Conservation (phyloP, 2,888 invertebrate genomes). For the Petrolisthes manimaculis region DNA sequence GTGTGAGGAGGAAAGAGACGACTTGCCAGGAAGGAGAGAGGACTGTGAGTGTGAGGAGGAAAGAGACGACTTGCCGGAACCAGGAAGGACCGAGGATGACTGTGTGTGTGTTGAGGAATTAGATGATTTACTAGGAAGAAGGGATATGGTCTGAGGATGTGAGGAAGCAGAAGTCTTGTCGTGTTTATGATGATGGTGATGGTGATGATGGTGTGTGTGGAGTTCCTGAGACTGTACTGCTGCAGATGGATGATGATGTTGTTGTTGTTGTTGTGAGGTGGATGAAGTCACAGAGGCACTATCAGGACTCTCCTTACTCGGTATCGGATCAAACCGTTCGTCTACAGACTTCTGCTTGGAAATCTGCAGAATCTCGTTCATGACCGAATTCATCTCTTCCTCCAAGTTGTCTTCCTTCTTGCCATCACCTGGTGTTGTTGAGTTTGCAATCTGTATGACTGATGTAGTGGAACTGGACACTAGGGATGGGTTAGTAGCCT, state of each 20-base stretch:
- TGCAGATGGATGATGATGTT: conserved; percentile 7
- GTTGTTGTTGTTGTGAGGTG: conserved; percentile 27
- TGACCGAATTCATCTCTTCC: conserved; percentile 63
- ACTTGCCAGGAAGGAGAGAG: too few species aligned
- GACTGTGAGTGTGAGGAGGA: too few species aligned
- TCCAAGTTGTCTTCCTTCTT: conserved; percentile 58
- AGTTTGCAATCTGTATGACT: conserved; percentile 18
- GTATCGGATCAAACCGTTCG: not conserved
- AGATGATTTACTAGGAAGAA: too few species aligned
- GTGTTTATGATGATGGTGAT: conserved; percentile 9
- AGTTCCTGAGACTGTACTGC: conserved; percentile 16
- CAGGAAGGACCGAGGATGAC: too few species aligned
- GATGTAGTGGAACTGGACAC: conserved; percentile 35
- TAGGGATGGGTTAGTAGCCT: conserved; percentile 4
- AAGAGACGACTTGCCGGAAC: too few species aligned
- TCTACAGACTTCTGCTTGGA: conserved; percentile 60
- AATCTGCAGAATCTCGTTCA: conserved; percentile 65
- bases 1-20: too few species aligned
- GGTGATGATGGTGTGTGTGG: not conserved
- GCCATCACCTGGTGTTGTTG: conserved; percentile 12
- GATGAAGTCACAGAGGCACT: not conserved
- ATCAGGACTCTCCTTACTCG: conserved; percentile 6
- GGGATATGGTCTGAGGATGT: too few species aligned
- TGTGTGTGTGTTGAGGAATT: too few species aligned
- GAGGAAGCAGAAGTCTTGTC: not conserved